Conservation (phyloP, 23 tunicate species). For the Ascidia mentula region DNA sequence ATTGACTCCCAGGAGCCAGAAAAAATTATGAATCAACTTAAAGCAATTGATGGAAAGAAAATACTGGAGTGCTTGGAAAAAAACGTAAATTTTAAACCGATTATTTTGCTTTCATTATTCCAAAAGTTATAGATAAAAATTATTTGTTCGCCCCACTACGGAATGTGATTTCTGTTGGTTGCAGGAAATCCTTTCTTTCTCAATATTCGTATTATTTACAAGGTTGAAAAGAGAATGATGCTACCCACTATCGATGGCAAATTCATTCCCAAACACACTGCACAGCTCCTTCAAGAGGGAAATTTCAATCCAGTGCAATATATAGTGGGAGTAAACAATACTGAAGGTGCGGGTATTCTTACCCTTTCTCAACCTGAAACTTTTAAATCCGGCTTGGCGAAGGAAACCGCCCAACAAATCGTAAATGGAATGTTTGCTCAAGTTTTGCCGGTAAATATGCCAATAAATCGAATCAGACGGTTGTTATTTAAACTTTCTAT, state of each 20-base stretch:
- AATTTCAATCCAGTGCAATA: background rate
- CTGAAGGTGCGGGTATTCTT: slow-evolving; percentile 8
- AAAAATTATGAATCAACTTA: slow-evolving; percentile 1
- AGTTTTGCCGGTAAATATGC: background rate
- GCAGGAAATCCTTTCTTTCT: too few species aligned
- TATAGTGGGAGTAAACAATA: slow-evolving; percentile 13
- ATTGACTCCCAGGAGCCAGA: slow-evolving; percentile 1
- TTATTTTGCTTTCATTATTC: background rate
- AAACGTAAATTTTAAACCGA: background rate
- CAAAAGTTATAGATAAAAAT: background rate
- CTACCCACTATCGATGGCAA: background rate
- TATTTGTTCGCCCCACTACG: too few species aligned
- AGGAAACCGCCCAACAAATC: background rate
- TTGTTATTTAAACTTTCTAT: too few species aligned
- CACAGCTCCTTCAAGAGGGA: background rate
- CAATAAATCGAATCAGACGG: too few species aligned
- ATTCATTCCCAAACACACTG: background rate
- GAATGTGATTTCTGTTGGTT: too few species aligned
- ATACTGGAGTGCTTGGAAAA: background rate
- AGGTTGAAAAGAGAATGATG: background rate
- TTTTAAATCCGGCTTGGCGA: background rate
- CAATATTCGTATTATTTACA: background rate
- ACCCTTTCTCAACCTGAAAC: background rate
- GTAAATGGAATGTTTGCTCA: background rate
- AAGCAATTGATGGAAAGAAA: slow-evolving; percentile 5